Percentiles rank a stretch among this genome's conserved stretches.
These are phyloP conservation scores for Capitulum mitella DNA, from an alignment of 2,888 invertebrate genomes.

Conservation along the genomic window DNA sequence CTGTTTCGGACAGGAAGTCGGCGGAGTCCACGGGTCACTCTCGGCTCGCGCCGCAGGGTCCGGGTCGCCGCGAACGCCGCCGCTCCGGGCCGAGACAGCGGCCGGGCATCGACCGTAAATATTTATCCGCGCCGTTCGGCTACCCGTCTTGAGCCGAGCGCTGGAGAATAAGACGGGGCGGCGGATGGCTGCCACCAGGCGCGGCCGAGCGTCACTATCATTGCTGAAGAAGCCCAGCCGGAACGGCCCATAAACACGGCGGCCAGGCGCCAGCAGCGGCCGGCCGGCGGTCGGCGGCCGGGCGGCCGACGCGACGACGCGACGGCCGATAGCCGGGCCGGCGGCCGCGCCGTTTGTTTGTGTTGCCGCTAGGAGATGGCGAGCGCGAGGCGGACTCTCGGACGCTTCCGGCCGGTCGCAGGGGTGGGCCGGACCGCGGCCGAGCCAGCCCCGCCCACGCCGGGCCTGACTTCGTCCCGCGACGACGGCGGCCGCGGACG, in stretches of 20 bases:
- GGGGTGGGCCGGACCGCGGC: no score
- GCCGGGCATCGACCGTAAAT: background rate
- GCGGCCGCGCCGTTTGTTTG: no score
- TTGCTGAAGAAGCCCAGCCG: background rate
- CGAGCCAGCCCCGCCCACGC: no score
- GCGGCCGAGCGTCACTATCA: background rate
- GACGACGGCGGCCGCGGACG: no score
- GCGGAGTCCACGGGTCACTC: no score
- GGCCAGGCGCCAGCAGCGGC: background rate
- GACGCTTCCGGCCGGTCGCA: no score
- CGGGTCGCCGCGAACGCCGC: background rate
- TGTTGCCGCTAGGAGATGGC: no score
- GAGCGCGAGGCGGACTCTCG: no score
- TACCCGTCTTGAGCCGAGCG: conserved; percentile 15
- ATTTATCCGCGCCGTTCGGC: background rate
- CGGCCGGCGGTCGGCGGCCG: background rate
- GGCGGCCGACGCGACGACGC: background rate
- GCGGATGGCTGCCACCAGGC: background rate
- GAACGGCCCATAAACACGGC: background rate
- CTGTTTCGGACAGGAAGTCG: no score
- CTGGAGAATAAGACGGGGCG: background rate
- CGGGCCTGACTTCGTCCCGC: no score
- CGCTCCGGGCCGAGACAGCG: no score
- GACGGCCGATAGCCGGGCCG: background rate
- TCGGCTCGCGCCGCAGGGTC: background rate